Conservation (phyloP, 2,797 vertebrate genomes). For the Pseudomugil tenellus region DNA sequence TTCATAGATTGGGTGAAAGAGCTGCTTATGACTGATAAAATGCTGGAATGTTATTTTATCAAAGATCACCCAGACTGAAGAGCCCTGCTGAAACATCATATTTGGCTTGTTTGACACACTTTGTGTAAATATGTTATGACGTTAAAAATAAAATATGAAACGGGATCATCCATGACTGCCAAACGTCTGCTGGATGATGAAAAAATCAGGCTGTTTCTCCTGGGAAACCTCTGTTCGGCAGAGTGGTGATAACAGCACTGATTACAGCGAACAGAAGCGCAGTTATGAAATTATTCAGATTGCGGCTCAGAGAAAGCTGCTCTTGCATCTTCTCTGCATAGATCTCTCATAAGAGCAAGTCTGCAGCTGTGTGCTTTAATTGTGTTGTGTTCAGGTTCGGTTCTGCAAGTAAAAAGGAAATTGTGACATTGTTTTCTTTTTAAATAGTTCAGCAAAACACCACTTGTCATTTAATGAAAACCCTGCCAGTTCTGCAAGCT, state of each 20-base stretch:
- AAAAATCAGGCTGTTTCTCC: slow-evolving; percentile 35
- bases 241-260: slow-evolving; percentile 44
- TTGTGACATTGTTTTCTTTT: slow-evolving; percentile 11
- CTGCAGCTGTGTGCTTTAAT: slow-evolving; percentile 17
- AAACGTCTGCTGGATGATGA: slow-evolving; percentile 23
- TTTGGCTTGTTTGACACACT: slow-evolving; percentile 7
- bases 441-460: slow-evolving; percentile 15
- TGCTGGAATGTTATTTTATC: slow-evolving; percentile 23
- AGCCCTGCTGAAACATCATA: slow-evolving; percentile 5
- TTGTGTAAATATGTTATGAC: background rate
- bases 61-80: slow-evolving; percentile 6
- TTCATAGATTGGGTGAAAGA: slow-evolving; percentile 17
- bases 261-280: slow-evolving; percentile 41
- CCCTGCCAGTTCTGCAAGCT: slow-evolving; percentile 25
- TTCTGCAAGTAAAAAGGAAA: slow-evolving; percentile 4
- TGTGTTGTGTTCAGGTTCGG: slow-evolving; percentile 1
- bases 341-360: slow-evolving; percentile 23
- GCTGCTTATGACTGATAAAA: slow-evolving; percentile 41
- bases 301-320: slow-evolving; percentile 35
- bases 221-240: slow-evolving; percentile 26
- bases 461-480: slow-evolving; percentile 34
- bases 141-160: slow-evolving; percentile 17
- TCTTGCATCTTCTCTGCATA: slow-evolving; percentile 45
- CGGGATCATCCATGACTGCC: background rate
- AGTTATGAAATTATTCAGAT: slow-evolving; percentile 42